phyloP scores from a whole-genome alignment of 2,888 invertebrate species.

The Aspidapion aeneum region DNA sequence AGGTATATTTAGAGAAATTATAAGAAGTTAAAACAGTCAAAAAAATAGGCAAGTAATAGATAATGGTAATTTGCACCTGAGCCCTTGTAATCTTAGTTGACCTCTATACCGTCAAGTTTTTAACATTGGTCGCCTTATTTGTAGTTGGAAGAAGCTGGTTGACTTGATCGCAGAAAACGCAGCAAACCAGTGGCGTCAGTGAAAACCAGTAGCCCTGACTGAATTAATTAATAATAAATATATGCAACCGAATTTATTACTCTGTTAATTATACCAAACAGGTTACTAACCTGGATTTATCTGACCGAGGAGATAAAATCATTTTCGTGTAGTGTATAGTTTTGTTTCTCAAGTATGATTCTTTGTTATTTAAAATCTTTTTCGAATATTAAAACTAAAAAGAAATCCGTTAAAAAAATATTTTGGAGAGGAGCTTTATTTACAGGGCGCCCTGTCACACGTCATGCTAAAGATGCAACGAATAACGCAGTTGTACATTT shows the following conservation, averaged over 20 bases:
- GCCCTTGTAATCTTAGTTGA: too few species aligned
- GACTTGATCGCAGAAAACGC: not conserved
- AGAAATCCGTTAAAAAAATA: not conserved
- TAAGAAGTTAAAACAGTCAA: too few species aligned
- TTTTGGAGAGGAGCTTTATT: not conserved
- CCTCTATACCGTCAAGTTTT: too few species aligned
- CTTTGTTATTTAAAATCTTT: too few species aligned
- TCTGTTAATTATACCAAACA: not conserved
- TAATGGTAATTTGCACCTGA: conserved; percentile 33
- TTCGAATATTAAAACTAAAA: not conserved
- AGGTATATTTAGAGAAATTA: too few species aligned
- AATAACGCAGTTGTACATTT: too few species aligned
- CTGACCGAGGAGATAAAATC: not conserved
- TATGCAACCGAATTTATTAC: conserved; percentile 1
- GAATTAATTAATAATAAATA: not conserved
- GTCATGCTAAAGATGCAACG: too few species aligned
- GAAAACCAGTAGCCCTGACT: not conserved
- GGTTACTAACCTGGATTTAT: not conserved
- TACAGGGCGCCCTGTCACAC: too few species aligned
- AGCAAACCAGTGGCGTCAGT: conserved; percentile 3
- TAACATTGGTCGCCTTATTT: too few species aligned
- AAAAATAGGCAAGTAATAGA: too few species aligned
- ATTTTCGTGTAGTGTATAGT: not conserved
- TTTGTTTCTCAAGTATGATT: too few species aligned
- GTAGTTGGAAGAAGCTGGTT: not conserved